Base-by-base conservation (phyloP, 2,888 invertebrate genomes). In the Parascotia fuliginaria region DNA sequence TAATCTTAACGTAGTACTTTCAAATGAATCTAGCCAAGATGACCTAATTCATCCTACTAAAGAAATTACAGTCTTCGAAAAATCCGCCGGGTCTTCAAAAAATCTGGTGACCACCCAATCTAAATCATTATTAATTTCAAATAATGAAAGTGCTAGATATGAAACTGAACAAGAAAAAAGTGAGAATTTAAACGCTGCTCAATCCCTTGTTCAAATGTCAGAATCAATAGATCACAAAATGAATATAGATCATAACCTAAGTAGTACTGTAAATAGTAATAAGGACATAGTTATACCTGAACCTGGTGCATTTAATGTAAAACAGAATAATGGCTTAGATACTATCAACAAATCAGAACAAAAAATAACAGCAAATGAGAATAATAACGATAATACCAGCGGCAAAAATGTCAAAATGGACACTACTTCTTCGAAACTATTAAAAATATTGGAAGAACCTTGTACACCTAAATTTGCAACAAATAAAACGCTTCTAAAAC, bases 401-500 rank as follows among this genome's bases (percentile, higher is more conserved):
- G 55, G 64, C 4, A 86, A 81, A 66, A 71, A 65, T 27, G 47
- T 66, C n/a, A 79, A 81, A 55, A 81, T 79, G 47, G 89, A 87
- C 43, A 84, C 85, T n/a, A 81, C 88, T 4, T 87, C 93, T 2
- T 92, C 93, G 0, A 94, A 93, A 79, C 73, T 94, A 33, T 77
- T 94, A 51, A 93, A 94, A 75, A 93, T 94, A 46, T 78, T 94
- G 57, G 93, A 93, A 65, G 93, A 93, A 59, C 89, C 92, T 0
- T 76, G 75, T 45, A 73, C 81, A 55, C 81, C 84, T 11, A 89
- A 83, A 73, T 60, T 81, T 28, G 22, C 68, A 19, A 15, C 74
- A 6, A 76, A 69, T 45, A 90, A 83, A 63, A 64, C 79, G 13
- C 61, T 81, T 9, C 52, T 81, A 14, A 90, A 89, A 63, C 84